Evolutionary conservation across 2,797 vertebrate species (phyloP).

Genomic region (Onychomys torridus): DNA sequence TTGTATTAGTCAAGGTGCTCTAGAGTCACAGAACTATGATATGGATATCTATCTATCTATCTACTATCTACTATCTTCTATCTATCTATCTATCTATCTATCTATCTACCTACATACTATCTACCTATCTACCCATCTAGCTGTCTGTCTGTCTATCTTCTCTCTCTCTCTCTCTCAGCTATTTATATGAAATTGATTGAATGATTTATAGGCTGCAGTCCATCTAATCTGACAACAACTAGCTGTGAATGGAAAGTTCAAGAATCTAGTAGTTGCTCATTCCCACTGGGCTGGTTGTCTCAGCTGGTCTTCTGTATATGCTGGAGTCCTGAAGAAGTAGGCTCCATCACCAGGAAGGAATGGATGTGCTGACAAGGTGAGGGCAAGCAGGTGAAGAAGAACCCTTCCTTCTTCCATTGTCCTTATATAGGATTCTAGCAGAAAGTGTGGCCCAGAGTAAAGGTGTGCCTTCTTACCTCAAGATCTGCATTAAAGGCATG

Average conservation of each 20-base stretch:
- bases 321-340: not conserved
- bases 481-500: too few relatives aligned
- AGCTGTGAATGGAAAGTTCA: not conserved
- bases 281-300: not conserved
- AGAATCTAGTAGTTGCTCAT: not conserved
- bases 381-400: not conserved
- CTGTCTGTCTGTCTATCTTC: too few relatives aligned
- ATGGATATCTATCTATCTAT: not conserved
- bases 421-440: not conserved
- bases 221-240: not conserved
- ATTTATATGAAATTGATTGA: not conserved
- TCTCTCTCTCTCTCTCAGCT: too few relatives aligned
- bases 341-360: not conserved
- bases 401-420: not conserved
- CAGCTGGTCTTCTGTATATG: not conserved
- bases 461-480: not conserved
- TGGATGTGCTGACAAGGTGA: not conserved
- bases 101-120: too few relatives aligned
- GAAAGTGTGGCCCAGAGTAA: not conserved
- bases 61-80: too few relatives aligned
- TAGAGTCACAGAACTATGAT: not conserved
- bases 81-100: too few relatives aligned
- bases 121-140: not conserved
- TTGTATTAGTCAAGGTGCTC: not conserved
- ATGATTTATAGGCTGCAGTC: not conserved